Conservation (phyloP, 2,888 invertebrate species). For the Cerastis leucographa region DNA sequence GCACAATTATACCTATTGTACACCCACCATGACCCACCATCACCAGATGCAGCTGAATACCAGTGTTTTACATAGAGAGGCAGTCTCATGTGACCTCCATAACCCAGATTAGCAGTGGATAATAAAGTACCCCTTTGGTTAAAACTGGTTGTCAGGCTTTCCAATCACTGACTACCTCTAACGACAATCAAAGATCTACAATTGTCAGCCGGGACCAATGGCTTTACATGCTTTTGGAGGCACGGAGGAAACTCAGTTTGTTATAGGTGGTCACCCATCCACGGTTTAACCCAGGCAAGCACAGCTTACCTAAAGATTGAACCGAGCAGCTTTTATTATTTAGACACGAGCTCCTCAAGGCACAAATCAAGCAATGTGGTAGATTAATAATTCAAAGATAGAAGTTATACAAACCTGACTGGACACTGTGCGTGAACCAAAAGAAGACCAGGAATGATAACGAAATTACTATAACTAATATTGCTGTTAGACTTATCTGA, state of each 20-base stretch:
- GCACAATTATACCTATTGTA: background rate
- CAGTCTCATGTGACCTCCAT: background rate
- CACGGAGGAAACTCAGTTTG: background rate
- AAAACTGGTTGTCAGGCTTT: background rate
- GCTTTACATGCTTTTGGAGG: background rate
- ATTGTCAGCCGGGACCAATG: background rate
- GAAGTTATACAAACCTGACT: conserved; percentile 78
- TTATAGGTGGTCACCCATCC: background rate
- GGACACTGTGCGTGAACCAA: conserved; percentile 87
- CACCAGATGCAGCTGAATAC: background rate
- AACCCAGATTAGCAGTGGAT: background rate
- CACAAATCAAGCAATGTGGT: background rate
- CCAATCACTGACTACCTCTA: background rate
- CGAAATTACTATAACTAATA: conserved; percentile 79
- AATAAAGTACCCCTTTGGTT: background rate
- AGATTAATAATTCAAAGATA: background rate
- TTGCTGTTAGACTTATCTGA: conserved; percentile 80
- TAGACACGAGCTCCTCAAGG: background rate
- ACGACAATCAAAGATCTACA: background rate
- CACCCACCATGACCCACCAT: background rate
- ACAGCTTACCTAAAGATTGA: background rate
- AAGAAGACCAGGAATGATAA: conserved; percentile 82
- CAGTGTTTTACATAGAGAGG: background rate
- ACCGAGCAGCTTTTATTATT: background rate
- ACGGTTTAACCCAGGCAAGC: background rate